Evolutionary conservation across 2,888 invertebrate species (phyloP), one percentile per base, ranked within the genome.

Genomic region (Macrosiphum euphorbiae): DNA sequence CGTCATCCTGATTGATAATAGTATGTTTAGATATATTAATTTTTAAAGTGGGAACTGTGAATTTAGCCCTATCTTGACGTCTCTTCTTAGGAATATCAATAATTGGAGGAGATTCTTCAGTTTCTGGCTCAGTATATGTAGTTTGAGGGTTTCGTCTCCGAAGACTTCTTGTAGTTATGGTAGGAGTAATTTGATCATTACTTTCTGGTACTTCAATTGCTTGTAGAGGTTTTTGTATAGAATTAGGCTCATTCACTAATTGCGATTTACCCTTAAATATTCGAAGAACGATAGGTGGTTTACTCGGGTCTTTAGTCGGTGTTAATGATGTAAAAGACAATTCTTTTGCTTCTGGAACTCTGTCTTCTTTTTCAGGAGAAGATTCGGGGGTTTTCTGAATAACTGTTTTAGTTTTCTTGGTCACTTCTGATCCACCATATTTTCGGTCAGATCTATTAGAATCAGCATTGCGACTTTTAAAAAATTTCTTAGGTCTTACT

Each of bases 261-360:
- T 95, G 95, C 44, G 95, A 95, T 47, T 97, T 97, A 28, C 97
- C 97, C 96, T 98, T 98, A 95, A 98, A 98, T 96, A 98, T 98
- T 96, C 98, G 97, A 95, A 98, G 96, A 93, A 98, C 98, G 95
- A 98, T 98, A 50, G 98, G 98, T 88, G 98, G 98, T 96, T 98
- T 97, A 95, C 96, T 96, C 94, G 95, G 94, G 87, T 95, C 95
- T 92, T 94, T 95, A 55, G 94, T 92, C 78, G 95, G 94, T 55
- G 94, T 90, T 55, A 92, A 52, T 28, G 92, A 87, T 47, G 93
- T 44, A 90, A 91, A 94, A 50, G 94, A 94, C 47, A 94, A 61
- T 41, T 94, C 90, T 55, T 84, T 94, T 91, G 67, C 16, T 88
- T 94, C 94, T 84, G 89, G 94, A 61, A 89, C 89, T 61, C 91